Conservation (phyloP, 1,140 invertebrate genomes). For the Leguminivora glycinivorella region DNA sequence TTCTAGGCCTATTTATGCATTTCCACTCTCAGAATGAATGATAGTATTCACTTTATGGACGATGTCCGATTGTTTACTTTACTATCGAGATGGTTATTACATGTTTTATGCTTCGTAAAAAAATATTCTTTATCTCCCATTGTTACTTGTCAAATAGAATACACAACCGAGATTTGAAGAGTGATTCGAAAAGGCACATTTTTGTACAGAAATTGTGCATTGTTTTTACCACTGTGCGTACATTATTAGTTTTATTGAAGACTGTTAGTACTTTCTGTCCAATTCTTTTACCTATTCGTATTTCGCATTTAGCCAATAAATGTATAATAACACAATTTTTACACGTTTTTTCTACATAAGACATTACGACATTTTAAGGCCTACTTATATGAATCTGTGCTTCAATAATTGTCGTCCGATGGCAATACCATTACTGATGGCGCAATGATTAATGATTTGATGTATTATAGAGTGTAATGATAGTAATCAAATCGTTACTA, state of each 20-base stretch:
- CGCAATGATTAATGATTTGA: background rate
- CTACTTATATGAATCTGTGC: background rate
- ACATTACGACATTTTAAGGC: too few species aligned
- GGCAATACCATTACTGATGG: background rate
- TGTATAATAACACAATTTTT: too few species aligned
- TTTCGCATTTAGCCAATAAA: too few species aligned
- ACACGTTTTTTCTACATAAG: too few species aligned
- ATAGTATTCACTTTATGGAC: background rate
- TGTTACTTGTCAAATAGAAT: constrained; percentile 1
- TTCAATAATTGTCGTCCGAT: background rate
- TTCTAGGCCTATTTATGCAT: background rate
- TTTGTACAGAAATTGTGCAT: background rate
- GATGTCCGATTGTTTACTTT: constrained; percentile 6
- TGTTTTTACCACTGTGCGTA: background rate
- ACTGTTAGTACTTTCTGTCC: too few species aligned
- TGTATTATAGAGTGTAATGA: background rate
- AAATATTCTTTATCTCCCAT: background rate
- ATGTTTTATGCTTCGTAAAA: background rate
- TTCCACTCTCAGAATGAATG: background rate
- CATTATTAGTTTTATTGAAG: too few species aligned
- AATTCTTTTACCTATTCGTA: too few species aligned
- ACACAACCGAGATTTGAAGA: background rate
- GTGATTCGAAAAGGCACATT: background rate
- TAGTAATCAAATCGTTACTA: background rate
- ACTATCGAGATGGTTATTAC: background rate